Base-by-base conservation (phyloP, 2,113 vertebrate species). In the Salvelinus namaycush region DNA sequence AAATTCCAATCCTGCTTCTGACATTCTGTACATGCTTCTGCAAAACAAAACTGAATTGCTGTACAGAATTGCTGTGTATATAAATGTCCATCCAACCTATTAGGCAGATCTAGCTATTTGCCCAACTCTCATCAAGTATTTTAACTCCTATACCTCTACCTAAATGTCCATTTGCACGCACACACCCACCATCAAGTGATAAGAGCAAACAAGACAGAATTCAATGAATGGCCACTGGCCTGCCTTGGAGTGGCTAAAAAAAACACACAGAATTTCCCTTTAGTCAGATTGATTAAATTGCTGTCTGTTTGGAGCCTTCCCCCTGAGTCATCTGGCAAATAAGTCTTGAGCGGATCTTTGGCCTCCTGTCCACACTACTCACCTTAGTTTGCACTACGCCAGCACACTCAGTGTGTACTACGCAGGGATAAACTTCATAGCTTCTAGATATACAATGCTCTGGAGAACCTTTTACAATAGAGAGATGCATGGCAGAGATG, bases 281-380 rank as follows among this genome's bases (percentile, higher is more conserved):
- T 90, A 91, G 90, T 92, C 88, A 90, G 88, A 92, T 91, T 92
- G 90, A 90, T 92, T 89, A 91, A 90, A 91, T 85, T 90, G 77
- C 81, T 87, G 86, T 82, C 66, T 89, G 87, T 85, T 84, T 87
- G 82, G 87, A 80, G 82, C 85, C 88, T 82, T 82, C 88, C 86
- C 14, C 74, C 83, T 83, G 84, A 87, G 90, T 87, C 91, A 90
- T 90, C 89, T 91, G 91, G 87, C 80, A 87, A 82, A 89, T 81
- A 85, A 51, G 77, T 83, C 84, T 82, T 83, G 83, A 85, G 72
- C 78, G 72, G 80, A 79, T 79, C 76, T 79, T 76, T 77, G 75
- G 70, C 68, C 71, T 68, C 80, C 85, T 88, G 87, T 90, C 88
- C 84, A 79, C 85, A 88, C 79, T 49, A 74, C 82, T 87, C 85